phyloP scores from a whole-genome alignment of 2,113 vertebrate genomes.

The Microcebus griseorufus region DNA sequence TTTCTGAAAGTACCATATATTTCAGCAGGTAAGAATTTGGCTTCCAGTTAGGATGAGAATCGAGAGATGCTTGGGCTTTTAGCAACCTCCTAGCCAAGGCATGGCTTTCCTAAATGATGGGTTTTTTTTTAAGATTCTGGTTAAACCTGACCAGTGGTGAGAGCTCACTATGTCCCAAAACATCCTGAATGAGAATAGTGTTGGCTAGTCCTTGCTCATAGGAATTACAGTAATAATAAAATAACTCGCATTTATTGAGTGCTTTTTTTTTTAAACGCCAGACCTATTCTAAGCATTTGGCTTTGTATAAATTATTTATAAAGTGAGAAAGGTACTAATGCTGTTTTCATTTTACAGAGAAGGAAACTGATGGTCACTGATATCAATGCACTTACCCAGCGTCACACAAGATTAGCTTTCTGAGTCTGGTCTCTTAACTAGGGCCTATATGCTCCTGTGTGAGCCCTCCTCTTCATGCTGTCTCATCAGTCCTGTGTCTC shows the following conservation, averaged over 20 bases:
- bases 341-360: neutral
- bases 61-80: neutral
- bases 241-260: neutral
- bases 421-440: neutral
- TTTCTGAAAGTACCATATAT: slow-evolving; percentile 12
- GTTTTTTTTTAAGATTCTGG: neutral
- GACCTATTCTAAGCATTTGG: neutral
- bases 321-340: neutral
- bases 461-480: neutral
- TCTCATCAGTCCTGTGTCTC: neutral
- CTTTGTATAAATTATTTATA: neutral
- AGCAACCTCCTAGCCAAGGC: neutral
- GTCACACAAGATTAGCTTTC: neutral
- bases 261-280: neutral
- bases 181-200: neutral
- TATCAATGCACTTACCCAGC: neutral
- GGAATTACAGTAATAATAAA: neutral
- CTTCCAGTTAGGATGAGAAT: neutral
- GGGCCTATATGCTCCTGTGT: too few species aligned
- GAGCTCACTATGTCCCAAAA: neutral
- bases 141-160: neutral
- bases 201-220: neutral
- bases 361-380: neutral
- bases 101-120: neutral
- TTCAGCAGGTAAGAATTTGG: slow-evolving; percentile 56